These are phyloP conservation scores for Cladorhizidae sp. DNA, from an alignment of 37 sponge, comb jelly and placozoan species.

Conservation along the genomic window DNA sequence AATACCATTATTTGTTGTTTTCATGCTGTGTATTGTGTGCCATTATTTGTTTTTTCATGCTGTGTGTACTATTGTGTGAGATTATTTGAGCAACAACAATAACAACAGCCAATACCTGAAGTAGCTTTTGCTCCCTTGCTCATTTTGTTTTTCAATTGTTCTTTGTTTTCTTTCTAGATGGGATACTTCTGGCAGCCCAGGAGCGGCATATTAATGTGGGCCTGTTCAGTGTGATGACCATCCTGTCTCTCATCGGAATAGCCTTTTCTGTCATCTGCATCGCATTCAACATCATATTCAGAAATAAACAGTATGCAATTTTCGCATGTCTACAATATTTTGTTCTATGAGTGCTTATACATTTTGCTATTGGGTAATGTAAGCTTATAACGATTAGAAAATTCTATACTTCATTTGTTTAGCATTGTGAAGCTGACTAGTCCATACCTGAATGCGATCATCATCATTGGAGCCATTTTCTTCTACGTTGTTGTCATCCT, in stretches of 20 bases:
- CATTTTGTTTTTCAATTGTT: too few relatives aligned
- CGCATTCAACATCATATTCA: conserved; percentile 45
- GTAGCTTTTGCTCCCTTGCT: too few relatives aligned
- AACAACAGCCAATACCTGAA: too few relatives aligned
- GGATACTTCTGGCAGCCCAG: conserved; percentile 21
- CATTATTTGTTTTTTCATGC: too few relatives aligned
- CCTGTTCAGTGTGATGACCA: conserved; percentile 26
- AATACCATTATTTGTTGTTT: too few relatives aligned
- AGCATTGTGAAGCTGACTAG: conserved; percentile 66
- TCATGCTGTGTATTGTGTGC: too few relatives aligned
- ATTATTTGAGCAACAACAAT: too few relatives aligned
- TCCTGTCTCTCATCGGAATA: conserved; percentile 16
- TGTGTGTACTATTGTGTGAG: too few relatives aligned
- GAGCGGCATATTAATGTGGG: not conserved
- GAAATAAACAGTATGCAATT: conserved; percentile 35
- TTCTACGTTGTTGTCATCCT: conserved; percentile 45
- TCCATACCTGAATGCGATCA: conserved; percentile 58
- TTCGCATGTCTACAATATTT: too few relatives aligned
- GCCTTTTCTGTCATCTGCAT: conserved; percentile 42
- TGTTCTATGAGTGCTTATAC: too few relatives aligned
- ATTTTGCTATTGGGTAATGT: too few relatives aligned
- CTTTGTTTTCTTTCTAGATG: not conserved
- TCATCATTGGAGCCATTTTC: conserved; percentile 53
- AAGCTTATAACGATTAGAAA: too few relatives aligned
- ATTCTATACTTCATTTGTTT: not conserved